Percentiles rank a stretch among this genome's conserved stretches.
phyloP scores from a whole-genome alignment of 2,888 invertebrate genomes.

The Rotaria socialis region DNA sequence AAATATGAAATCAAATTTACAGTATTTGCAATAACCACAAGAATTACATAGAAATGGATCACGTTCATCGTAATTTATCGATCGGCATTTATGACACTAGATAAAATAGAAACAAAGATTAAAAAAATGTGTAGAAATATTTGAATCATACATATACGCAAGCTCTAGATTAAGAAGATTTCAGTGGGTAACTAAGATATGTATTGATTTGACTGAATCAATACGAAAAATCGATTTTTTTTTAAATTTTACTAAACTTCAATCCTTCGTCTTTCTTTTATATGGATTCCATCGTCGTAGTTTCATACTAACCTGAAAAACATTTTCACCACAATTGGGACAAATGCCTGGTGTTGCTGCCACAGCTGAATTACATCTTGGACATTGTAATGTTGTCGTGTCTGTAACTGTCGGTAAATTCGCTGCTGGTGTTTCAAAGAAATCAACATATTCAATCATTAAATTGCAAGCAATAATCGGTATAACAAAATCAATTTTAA shows the following conservation, averaged over 20 bases:
- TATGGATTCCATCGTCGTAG: too few relatives aligned
- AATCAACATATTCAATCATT: slow-evolving; percentile 96
- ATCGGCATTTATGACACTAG: slow-evolving; percentile 86
- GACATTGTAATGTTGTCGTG: slow-evolving; percentile 76
- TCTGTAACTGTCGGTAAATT: slow-evolving; percentile 75
- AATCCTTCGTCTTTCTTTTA: too few relatives aligned
- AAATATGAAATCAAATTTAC: slow-evolving; percentile 91
- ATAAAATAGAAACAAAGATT: not conserved
- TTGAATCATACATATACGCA: too few relatives aligned
- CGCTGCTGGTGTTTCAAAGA: slow-evolving; percentile 86
- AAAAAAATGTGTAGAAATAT: too few relatives aligned
- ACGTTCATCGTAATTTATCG: slow-evolving; percentile 97
- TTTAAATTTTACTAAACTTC: too few relatives aligned
- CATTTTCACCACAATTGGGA: slow-evolving; percentile 93
- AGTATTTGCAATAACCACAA: slow-evolving; percentile 98
- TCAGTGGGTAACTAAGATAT: too few relatives aligned
- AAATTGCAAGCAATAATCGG: slow-evolving; percentile 95
- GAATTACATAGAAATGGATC: slow-evolving; percentile 97
- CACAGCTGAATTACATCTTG: slow-evolving; percentile 89
- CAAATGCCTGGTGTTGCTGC: slow-evolving; percentile 96
- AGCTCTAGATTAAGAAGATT: too few relatives aligned
- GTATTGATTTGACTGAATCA: too few relatives aligned
- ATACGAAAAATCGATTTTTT: too few relatives aligned
- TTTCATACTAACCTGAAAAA: slow-evolving; percentile 69
- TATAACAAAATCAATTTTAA: slow-evolving; percentile 89